phyloP scores from a whole-genome alignment of 2,113 vertebrate genomes.

The Lepus timidus region DNA sequence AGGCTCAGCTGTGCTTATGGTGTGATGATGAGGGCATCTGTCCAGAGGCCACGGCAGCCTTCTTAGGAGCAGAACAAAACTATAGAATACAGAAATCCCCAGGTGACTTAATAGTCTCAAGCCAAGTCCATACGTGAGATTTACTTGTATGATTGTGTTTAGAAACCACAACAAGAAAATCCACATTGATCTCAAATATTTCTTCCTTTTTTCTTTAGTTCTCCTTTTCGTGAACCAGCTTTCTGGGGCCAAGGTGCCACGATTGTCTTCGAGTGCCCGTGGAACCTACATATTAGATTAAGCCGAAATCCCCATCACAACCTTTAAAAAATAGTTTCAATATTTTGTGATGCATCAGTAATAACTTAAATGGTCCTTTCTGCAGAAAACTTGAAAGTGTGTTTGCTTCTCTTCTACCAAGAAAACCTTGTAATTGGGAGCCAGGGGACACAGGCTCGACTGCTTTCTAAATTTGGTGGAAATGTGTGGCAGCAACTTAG shows the following conservation, averaged over 20 bases:
- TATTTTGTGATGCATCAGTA: not conserved
- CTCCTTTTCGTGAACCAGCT: not conserved
- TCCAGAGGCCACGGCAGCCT: not conserved
- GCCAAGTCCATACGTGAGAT: not conserved
- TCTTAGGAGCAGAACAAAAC: slow-evolving; percentile 30
- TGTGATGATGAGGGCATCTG: not conserved
- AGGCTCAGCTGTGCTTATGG: not conserved
- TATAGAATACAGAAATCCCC: not conserved
- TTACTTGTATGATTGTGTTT: not conserved
- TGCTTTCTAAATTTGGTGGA: slow-evolving; percentile 46
- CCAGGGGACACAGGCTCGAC: too few relatives aligned
- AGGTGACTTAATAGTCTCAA: slow-evolving; percentile 10
- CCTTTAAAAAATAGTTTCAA: not conserved
- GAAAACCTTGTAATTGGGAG: not conserved
- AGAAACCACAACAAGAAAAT: not conserved
- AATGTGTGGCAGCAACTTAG: not conserved
- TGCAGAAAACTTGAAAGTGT: not conserved
- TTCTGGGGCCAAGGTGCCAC: not conserved
- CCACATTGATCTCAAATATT: not conserved
- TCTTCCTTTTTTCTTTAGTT: not conserved
- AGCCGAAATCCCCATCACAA: not conserved
- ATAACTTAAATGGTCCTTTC: not conserved
- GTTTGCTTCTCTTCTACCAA: slow-evolving; percentile 37
- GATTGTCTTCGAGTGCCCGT: not conserved
- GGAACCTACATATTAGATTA: not conserved